Percentiles rank a stretch among this genome's conserved stretches.
Conservation (phyloP, 2,888 invertebrate species). For the Pyrrhia umbra region DNA sequence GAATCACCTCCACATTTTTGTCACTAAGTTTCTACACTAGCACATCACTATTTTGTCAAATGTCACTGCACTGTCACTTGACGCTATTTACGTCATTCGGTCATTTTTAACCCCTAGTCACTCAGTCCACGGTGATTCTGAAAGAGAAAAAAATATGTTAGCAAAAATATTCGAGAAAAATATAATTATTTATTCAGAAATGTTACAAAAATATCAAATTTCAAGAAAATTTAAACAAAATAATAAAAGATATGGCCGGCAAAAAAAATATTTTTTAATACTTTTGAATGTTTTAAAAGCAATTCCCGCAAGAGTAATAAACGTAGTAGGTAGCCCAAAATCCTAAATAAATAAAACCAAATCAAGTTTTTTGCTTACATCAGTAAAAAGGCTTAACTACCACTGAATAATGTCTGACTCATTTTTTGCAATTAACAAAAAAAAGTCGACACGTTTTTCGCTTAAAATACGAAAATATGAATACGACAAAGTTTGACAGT, state of each 20-base stretch:
- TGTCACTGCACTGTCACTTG: conserved; percentile 59
- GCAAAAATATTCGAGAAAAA: conserved; percentile 4
- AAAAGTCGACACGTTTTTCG: conserved; percentile 3
- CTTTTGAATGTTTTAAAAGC: not conserved
- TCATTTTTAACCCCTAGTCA: conserved; percentile 35
- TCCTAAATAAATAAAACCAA: conserved; percentile 25
- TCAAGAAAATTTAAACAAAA: too few species aligned
- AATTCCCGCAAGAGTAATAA: conserved; percentile 2
- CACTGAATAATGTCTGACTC: conserved; percentile 12
- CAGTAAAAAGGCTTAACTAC: conserved; percentile 48
- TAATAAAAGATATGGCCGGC: too few species aligned
- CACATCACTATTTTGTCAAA: conserved; percentile 64
- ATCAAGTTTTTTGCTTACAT: conserved; percentile 1
- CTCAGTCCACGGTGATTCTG: conserved; percentile 38
- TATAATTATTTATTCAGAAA: not conserved
- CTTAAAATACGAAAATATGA: conserved; percentile 5
- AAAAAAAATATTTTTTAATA: not conserved
- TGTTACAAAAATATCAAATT: too few species aligned
- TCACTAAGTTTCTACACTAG: conserved; percentile 61
- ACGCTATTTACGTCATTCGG: conserved; percentile 41
- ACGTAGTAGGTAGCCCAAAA: not conserved
- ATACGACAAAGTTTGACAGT: conserved; percentile 26
- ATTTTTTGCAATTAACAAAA: conserved; percentile 23
- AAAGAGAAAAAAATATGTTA: conserved; percentile 43
- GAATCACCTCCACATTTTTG: conserved; percentile 80